These are phyloP conservation scores for Parnassius orleans DNA, from an alignment of 2,888 invertebrate species.

Conservation along the genomic window DNA sequence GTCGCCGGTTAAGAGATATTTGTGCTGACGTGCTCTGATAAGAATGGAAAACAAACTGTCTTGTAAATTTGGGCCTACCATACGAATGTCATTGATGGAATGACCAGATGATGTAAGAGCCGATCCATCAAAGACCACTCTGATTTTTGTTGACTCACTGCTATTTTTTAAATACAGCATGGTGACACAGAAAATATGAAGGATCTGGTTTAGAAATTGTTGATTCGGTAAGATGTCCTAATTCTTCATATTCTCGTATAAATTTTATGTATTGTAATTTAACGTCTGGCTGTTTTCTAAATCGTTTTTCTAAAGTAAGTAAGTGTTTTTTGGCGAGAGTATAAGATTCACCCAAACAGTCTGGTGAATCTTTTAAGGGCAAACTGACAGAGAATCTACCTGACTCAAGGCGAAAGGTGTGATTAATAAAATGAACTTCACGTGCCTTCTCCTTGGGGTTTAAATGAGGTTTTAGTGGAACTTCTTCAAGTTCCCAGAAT, in stretches of 20 bases:
- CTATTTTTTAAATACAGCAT: too few relatives aligned
- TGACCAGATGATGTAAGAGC: too few relatives aligned
- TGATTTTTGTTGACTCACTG: too few relatives aligned
- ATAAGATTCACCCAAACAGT: too few relatives aligned
- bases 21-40: neutral
- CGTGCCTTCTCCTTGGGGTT: neutral
- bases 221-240: neutral
- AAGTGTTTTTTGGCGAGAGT: neutral
- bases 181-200: neutral
- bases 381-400: neutral
- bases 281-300: neutral
- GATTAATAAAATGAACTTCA: neutral
- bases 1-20: neutral
- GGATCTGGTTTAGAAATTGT: neutral
- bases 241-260: too few relatives aligned
- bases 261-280: too few relatives aligned
- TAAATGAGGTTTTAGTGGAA: neutral
- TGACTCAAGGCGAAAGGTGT: neutral
- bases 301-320: neutral
- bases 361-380: too few relatives aligned
- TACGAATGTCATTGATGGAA: too few relatives aligned
- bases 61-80: too few relatives aligned
- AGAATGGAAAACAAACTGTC: neutral
- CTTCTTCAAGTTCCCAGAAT: neutral
- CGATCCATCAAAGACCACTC: too few relatives aligned